These are phyloP conservation scores for Oceanites oceanicus DNA, from an alignment of 2,113 vertebrate genomes.

Conservation along the genomic window DNA sequence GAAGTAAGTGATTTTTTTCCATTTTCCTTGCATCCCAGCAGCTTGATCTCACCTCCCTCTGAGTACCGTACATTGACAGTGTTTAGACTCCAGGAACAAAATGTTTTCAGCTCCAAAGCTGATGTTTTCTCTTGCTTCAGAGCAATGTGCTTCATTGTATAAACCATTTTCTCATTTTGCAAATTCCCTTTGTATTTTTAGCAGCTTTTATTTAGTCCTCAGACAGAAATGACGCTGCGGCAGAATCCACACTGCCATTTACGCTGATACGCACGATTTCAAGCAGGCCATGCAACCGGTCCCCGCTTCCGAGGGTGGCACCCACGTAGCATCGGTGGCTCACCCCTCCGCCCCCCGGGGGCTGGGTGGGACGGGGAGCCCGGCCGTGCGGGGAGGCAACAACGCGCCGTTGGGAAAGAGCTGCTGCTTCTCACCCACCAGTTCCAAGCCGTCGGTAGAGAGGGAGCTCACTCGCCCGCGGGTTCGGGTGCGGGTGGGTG, in stretches of 20 bases:
- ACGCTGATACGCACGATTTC: accelerated
- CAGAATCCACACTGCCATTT: not conserved
- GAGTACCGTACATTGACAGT: not conserved
- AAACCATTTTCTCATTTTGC: not conserved
- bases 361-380: not conserved
- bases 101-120: not conserved
- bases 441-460: not conserved
- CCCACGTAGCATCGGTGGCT: accelerated
- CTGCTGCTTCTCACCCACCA: not conserved
- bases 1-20: not conserved
- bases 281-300: accelerated
- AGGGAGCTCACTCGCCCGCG: accelerated
- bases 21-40: not conserved
- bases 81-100: not conserved
- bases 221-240: not conserved
- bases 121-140: not conserved
- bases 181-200: not conserved
- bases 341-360: not conserved
- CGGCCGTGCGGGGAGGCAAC: accelerated
- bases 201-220: not conserved
- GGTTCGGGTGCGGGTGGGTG: not conserved
- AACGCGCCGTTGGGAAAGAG: accelerated
- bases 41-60: not conserved
- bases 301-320: not conserved
- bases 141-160: not conserved